Base-by-base conservation (phyloP, 2,888 invertebrate species). In the Schizotus pectinicornis region DNA sequence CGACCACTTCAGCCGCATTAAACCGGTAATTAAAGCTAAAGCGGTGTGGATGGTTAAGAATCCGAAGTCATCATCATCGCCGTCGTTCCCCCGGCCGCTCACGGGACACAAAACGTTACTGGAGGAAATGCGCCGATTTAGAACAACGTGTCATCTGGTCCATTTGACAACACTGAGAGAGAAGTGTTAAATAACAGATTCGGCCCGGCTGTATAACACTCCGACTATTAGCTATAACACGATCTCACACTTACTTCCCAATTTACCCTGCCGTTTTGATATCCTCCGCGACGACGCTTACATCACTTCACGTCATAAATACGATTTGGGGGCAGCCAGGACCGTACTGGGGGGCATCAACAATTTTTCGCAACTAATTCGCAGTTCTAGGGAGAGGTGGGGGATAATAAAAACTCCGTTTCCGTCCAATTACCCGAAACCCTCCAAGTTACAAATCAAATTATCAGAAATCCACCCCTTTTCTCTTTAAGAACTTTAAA, bases 401-500 rank as follows among this genome's bases (percentile, higher is more conserved):
- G 8, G 7, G 7, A 41, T 36, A 56, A 59, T 59, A 59, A 60
- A 66, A 70, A 67, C 67, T 67, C 69, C 67, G 67, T 64, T 68
- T 70, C 62, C 65, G 69, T 63, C 63, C 68, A 69, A 71, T 71
- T 72, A 70, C 67, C 59, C 50, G 58, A 61, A 59, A 64, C 66
- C 69, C 64, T 68, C 65, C 56, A 56, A 60, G 67, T 68, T 64
- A 65, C 73, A 74, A 74, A 75, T 74, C 74, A 74, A 75, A 75
- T 75, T 75, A 75, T 74, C 72, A 74, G 72, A 64, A 74, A 74
- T 73, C 64, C 71, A 67, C 63, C 55, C 56, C 46, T 22, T 22
- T 41, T 38, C 43, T 31, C 39, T 63, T 47, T 47, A 69, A 70
- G 68, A 68, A 68, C 63, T 70, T 64, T 61, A 67, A 70, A 69